These are phyloP conservation scores for Anastatus disparis DNA, from an alignment of 1,140 invertebrate genomes.

Conservation along the genomic window DNA sequence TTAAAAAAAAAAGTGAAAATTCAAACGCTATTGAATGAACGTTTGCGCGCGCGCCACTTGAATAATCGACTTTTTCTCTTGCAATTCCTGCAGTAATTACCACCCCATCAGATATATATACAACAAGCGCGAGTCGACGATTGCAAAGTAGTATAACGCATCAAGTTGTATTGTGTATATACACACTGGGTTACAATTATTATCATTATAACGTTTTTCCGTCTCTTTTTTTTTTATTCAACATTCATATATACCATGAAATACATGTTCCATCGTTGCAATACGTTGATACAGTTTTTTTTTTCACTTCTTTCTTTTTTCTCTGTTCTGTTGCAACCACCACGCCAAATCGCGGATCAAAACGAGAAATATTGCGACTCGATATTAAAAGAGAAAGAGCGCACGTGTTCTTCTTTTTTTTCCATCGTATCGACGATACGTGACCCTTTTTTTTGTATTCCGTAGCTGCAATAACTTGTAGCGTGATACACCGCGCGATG, in stretches of 20 bases:
- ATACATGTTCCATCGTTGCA: too few relatives aligned
- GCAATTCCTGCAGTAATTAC: constrained; percentile 11
- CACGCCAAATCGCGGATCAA: constrained; percentile 7
- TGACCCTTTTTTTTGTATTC: background rate
- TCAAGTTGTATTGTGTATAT: too few relatives aligned
- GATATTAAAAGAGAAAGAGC: constrained; percentile 22
- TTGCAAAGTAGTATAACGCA: background rate
- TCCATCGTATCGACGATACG: background rate
- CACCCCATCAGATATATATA: background rate
- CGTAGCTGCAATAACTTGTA: constrained; percentile 15
- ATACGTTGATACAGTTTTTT: background rate
- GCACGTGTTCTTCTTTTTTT: background rate
- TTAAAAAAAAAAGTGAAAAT: too few relatives aligned
- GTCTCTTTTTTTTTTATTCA: too few relatives aligned
- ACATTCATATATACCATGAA: too few relatives aligned
- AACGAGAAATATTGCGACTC: constrained; percentile 18
- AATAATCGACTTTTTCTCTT: constrained; percentile 17
- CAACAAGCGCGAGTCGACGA: too few relatives aligned
- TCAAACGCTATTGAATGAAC: too few relatives aligned
- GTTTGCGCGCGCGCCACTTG: background rate
- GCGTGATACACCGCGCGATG: too few relatives aligned
- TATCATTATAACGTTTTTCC: background rate
- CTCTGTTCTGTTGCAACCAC: too few relatives aligned
- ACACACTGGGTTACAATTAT: too few relatives aligned
- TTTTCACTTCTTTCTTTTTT: background rate